These are phyloP conservation scores for Fulica atra DNA, from an alignment of 2,113 vertebrate genomes.

Conservation along the genomic window DNA sequence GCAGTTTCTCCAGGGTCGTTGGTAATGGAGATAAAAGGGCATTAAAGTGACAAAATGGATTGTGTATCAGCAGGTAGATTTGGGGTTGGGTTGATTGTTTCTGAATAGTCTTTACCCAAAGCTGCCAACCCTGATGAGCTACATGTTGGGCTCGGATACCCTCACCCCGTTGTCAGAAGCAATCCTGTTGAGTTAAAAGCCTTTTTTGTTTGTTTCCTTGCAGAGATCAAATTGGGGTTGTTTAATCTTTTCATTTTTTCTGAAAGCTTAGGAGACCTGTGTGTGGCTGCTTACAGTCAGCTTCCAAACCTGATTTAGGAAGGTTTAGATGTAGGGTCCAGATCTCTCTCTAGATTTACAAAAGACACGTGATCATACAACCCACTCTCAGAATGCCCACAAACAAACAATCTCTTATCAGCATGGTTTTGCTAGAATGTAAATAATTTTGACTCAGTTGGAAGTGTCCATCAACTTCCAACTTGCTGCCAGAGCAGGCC, in stretches of 20 bases:
- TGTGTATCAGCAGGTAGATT: not conserved
- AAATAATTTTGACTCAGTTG: not conserved
- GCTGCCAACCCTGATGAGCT: too few relatives aligned
- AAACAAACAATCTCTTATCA: not conserved
- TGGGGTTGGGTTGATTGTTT: not conserved
- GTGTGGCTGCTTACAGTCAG: not conserved
- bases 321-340: not conserved
- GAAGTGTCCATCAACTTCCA: not conserved
- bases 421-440: not conserved
- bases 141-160: not conserved
- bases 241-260: not conserved
- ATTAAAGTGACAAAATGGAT: not conserved
- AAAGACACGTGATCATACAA: not conserved
- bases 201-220: not conserved
- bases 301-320: not conserved
- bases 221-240: not conserved
- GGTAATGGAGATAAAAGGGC: not conserved
- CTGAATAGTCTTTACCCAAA: not conserved
- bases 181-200: not conserved
- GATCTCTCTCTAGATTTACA: not conserved
- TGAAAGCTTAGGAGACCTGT: not conserved
- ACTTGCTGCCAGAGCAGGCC: not conserved
- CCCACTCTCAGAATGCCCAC: not conserved
- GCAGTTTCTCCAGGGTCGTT: not conserved
- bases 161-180: not conserved